phyloP scores from a whole-genome alignment of 2,797 vertebrate species.

The Kryptolebias ocellatus region DNA sequence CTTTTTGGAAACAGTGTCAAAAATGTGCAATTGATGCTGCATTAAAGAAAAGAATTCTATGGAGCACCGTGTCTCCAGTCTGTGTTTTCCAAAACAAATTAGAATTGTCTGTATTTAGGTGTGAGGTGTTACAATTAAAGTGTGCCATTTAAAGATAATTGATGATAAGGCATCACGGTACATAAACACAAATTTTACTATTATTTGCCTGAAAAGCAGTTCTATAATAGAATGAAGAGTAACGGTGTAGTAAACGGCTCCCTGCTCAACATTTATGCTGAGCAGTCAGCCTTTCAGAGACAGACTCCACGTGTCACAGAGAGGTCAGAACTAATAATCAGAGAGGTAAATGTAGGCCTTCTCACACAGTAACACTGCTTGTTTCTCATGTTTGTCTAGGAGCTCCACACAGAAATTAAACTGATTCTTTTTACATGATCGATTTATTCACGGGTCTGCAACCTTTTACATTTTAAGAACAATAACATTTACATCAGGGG shows the following conservation, averaged over 20 bases:
- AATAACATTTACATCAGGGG: neutral
- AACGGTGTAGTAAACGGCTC: constrained; percentile 1
- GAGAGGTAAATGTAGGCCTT: neutral
- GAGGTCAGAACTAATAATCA: constrained; percentile 4
- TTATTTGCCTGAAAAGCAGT: no score
- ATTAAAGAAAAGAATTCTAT: no score
- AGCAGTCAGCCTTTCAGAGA: constrained; percentile 6
- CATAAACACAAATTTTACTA: no score
- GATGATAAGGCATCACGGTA: no score
- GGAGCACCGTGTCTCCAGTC: no score
- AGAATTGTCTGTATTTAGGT: no score
- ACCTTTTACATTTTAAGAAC: neutral
- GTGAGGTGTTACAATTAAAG: no score
- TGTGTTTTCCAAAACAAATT: no score
- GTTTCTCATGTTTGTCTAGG: constrained; percentile 8
- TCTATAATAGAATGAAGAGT: neutral
- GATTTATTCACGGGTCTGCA: neutral
- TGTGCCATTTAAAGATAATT: no score
- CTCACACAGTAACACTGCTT: neutral
- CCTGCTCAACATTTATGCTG: neutral
- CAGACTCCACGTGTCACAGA: neutral
- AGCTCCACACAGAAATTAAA: constrained; percentile 6
- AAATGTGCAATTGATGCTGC: neutral
- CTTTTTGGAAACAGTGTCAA: neutral
- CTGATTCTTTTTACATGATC: constrained; percentile 3